phyloP scores from a whole-genome alignment of 2,113 vertebrate species.

The Charina bottae region DNA sequence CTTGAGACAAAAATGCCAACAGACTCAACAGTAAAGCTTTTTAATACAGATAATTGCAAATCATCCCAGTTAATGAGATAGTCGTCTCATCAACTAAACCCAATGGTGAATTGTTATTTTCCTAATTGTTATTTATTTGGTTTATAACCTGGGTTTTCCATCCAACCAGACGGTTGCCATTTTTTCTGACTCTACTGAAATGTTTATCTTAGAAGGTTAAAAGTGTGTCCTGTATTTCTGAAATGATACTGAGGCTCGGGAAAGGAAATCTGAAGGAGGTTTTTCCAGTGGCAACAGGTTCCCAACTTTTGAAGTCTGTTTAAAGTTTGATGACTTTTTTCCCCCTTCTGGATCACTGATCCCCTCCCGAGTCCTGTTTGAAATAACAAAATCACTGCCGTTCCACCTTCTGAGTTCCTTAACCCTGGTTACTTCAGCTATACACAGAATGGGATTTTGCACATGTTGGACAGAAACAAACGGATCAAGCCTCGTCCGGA shows the following conservation, averaged over 20 bases:
- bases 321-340: neutral
- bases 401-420: constrained; percentile 78
- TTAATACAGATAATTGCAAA: neutral
- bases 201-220: neutral
- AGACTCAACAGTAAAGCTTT: neutral
- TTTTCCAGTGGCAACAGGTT: neutral
- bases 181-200: neutral
- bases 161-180: neutral
- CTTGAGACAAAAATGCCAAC: neutral
- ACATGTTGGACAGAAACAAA: constrained; percentile 99
- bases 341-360: neutral
- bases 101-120: neutral
- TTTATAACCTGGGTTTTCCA: neutral
- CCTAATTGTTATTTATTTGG: neutral
- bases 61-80: neutral
- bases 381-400: neutral
- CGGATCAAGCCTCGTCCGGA: constrained; percentile 95
- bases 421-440: constrained; percentile 85
- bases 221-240: neutral
- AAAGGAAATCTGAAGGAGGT: too few species aligned
- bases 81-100: neutral
- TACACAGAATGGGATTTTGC: constrained; percentile 97
- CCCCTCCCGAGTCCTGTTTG: neutral
- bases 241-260: neutral
- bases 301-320: neutral